Percentiles rank a stretch among this genome's conserved stretches.
phyloP scores from a whole-genome alignment of 2,888 invertebrate species.

The Rugalucina vietnamica region DNA sequence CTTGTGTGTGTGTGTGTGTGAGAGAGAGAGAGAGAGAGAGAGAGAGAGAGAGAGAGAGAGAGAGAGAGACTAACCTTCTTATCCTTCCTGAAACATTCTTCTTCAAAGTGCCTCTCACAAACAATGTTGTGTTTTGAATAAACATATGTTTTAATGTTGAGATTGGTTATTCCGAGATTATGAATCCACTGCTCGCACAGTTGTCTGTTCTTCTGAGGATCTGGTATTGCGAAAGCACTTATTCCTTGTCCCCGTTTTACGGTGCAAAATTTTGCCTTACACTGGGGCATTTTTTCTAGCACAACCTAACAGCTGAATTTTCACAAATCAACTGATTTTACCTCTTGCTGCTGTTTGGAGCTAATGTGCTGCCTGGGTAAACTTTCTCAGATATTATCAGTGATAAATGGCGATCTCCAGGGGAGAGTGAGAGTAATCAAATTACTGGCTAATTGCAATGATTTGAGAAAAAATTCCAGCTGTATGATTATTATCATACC shows the following conservation, averaged over 20 bases:
- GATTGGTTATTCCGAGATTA: background rate
- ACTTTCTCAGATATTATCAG: too few relatives aligned
- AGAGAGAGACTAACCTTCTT: too few relatives aligned
- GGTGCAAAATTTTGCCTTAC: background rate
- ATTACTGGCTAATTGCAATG: too few relatives aligned
- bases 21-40: background rate
- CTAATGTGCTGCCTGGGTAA: too few relatives aligned
- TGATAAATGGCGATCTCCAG: too few relatives aligned
- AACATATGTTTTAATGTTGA: background rate
- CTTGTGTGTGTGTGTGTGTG: background rate
- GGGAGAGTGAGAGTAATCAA: too few relatives aligned
- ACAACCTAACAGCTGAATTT: too few relatives aligned
- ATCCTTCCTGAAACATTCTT: background rate
- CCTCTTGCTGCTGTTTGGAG: too few relatives aligned
- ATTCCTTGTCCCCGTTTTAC: background rate
- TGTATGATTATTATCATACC: too few relatives aligned
- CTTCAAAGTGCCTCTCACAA: background rate
- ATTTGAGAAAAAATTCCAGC: too few relatives aligned
- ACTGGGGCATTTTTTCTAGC: too few relatives aligned
- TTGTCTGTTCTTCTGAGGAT: background rate
- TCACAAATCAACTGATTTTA: too few relatives aligned
- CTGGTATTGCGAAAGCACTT: background rate
- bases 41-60: background rate
- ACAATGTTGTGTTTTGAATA: background rate
- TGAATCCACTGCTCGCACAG: background rate